Base-by-base conservation (phyloP, 2,113 vertebrate genomes). In the Sebastes schlegelii region DNA sequence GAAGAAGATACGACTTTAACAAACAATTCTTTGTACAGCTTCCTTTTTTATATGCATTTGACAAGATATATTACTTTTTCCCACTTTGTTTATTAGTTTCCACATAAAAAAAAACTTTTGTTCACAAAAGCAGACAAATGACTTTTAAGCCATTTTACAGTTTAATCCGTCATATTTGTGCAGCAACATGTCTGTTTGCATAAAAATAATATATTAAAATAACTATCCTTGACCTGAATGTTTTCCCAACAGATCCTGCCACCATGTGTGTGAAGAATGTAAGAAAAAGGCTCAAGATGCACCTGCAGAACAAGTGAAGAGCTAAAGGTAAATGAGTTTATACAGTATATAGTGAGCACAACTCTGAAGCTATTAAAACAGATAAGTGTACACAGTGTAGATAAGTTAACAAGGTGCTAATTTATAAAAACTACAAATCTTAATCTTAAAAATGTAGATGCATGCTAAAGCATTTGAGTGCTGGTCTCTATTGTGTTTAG, bases 251-350 rank as follows among this genome's bases (percentile, higher is more conserved):
- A 94, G 94, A 84, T 70, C 58, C 23, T 95, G 92, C 63, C 83
- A 80, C 40, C 93, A 94, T 70, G 90, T 92, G 74, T 95, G 93
- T 92, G 91, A 94, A 40, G 92, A 95, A 58, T 96, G 95, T 79
- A 88, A 93, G 84, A 92, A 89, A 76, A 69, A 84, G 46, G 13
- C 64, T 74, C 60, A 54, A 43, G 42, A 58, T 62, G 55, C 52
- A 75, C 73, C 86, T 54, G 55, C 69, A 82, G 84, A 84, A 12
- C 58, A 83, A 67, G 19, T 26, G 11, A 71, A 89, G 80, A 80
- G 42, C 51, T 90, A 80, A 67, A 80, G 82, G 82, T 83, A 84
- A 77, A 49, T 71, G 14, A 2, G 34, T 3, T 34, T 34, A 34
- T 34, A 34, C 34, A 34, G 34, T 34, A 21, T 42, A 19, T 13